These are phyloP conservation scores for Coelopa pilipes DNA, from an alignment of 2,888 invertebrate species.

Conservation along the genomic window DNA sequence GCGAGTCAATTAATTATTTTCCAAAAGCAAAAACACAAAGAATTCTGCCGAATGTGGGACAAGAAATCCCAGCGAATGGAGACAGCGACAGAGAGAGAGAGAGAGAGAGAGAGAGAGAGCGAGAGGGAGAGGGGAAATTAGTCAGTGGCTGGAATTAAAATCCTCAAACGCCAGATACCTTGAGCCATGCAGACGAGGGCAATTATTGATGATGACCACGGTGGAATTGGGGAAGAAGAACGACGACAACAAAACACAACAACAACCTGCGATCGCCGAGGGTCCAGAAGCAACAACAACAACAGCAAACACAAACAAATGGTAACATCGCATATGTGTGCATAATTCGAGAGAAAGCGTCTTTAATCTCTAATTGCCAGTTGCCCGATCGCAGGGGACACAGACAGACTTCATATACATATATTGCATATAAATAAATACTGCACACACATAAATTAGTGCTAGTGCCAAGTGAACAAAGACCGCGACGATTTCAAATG, in stretches of 20 bases:
- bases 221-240: background rate
- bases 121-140: background rate
- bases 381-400: background rate
- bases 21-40: background rate
- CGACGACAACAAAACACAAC: background rate
- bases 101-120: background rate
- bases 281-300: no score
- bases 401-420: no score
- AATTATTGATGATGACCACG: constrained; percentile 3
- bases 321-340: background rate
- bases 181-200: background rate
- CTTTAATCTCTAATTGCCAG: constrained; percentile 5
- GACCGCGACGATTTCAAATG: no score
- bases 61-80: constrained; percentile 1
- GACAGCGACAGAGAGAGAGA: background rate
- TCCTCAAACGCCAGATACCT: background rate
- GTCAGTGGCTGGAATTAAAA: background rate
- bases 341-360: constrained; percentile 15
- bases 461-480: no score
- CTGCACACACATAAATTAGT: no score
- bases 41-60: background rate
- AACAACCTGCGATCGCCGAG: no score
- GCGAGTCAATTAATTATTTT: constrained; percentile 5
- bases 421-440: no score
- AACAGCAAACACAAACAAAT: constrained; percentile 1